Evolutionary conservation across 2,888 invertebrate genomes (phyloP).

Genomic region (Microctonus hyperodae): DNA sequence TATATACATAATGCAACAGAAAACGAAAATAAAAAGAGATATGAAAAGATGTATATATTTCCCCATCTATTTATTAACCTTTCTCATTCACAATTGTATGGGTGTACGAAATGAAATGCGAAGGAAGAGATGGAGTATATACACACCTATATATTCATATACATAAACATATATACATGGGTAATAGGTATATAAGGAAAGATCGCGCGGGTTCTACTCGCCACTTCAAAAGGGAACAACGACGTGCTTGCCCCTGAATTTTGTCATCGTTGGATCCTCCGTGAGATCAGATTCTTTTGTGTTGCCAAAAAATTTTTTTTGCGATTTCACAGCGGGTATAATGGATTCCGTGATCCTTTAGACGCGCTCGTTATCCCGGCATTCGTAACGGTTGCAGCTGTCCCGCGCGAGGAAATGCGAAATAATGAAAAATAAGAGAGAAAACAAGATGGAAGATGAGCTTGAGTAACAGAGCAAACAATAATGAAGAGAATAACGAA

Average conservation of each 20-base stretch:
- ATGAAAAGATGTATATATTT: neutral
- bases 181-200: constrained; percentile 29
- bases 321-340: constrained; percentile 57
- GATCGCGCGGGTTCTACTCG: constrained; percentile 37
- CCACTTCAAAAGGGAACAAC: constrained; percentile 40
- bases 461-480: constrained; percentile 10
- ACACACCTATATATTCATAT: constrained; percentile 10
- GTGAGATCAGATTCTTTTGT: constrained; percentile 55
- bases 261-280: constrained; percentile 54
- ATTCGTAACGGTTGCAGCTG: constrained; percentile 61
- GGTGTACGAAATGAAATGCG: constrained; percentile 16
- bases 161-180: constrained; percentile 27
- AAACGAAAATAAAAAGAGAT: neutral
- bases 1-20: too few species aligned
- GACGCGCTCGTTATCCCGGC: constrained; percentile 61
- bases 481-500: neutral
- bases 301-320: constrained; percentile 45
- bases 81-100: neutral
- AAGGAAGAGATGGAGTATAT: constrained; percentile 15
- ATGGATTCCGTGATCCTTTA: constrained; percentile 60
- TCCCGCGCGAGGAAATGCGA: constrained; percentile 42
- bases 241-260: constrained; percentile 49
- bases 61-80: neutral
- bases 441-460: too few species aligned
- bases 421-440: constrained; percentile 40